Base-by-base conservation (phyloP, 2,888 invertebrate species). In the Caenorhabditis drosophilae region DNA sequence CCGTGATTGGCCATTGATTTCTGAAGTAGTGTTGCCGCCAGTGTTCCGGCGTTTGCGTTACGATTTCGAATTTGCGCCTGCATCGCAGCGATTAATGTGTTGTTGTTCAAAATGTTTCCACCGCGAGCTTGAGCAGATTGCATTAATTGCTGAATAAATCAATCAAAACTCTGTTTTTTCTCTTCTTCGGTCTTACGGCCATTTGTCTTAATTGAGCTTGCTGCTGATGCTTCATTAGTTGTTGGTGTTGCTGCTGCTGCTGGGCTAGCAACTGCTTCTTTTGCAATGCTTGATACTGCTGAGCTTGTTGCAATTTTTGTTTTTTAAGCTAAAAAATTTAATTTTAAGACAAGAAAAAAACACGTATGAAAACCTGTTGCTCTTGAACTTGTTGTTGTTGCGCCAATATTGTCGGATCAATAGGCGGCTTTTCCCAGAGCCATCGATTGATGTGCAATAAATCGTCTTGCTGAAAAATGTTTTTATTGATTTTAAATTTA, bases 371-470 rank as follows among this genome's bases (percentile, higher is more conserved):
- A n/a, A n/a, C n/a, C n/a, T 11, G 11, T 50, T 40, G 50, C 26
- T 15, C 11, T 16, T 22, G 34, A 6, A n/a, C 34, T n/a, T 31
- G 42, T 52, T 52, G 41, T 27, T 26, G 27, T 22, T 45, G 38
- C 3, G 35, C 12, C 47, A 78, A 57, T 38, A 81, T 81, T 26
- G 66, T 71, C 7, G 80, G 79, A 40, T 81, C 81, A n/a, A 76
- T 36, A 26, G 76, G 73, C 18, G 82, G 80, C 48, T 75, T 71
- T 22, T 75, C 74, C 82, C 82, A 82, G n/a, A 82, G 59, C 81
- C 82, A 82, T 7, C 72, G 59, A 57, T 81, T 82, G 16, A 82
- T 44, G 16, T 54, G 56, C 18, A 68, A 57, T 35, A 63, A 50
- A 47, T 79, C 77, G 9, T 78, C 77, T 51, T 56, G 62, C n/a